Percentiles rank a stretch among this genome's conserved stretches.
Evolutionary conservation across 2,113 vertebrate genomes (phyloP).

Genomic region (Syrmaticus mikado): DNA sequence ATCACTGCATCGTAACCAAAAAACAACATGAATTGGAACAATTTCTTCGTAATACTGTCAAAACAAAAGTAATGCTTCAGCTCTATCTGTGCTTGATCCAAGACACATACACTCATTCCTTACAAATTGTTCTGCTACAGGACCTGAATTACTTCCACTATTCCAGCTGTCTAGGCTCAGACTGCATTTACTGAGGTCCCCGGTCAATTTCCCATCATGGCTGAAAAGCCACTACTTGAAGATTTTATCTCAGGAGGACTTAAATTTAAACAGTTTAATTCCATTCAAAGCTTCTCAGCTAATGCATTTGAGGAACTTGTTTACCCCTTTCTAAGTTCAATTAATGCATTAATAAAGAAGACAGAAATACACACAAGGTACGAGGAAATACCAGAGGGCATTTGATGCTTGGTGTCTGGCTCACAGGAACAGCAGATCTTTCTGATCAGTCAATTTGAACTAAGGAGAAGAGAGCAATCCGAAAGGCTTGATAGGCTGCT

Average conservation of each 20-base stretch:
- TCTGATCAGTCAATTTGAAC: accelerated
- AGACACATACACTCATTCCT: too few relatives aligned
- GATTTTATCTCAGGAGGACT: not conserved
- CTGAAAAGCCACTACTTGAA: not conserved
- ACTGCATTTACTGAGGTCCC: not conserved
- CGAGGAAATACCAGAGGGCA: too few relatives aligned
- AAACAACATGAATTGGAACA: not conserved
- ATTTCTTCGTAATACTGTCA: accelerated
- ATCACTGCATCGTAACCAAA: not conserved
- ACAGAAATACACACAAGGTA: too few relatives aligned
- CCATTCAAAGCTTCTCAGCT: not conserved
- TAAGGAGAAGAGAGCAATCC: not conserved
- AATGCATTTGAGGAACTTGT: not conserved
- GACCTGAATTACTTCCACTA: not conserved
- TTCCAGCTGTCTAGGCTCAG: not conserved
- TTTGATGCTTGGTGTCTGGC: accelerated
- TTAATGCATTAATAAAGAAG: not conserved
- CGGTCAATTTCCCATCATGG: not conserved
- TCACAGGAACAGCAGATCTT: accelerated
- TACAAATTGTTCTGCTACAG: accelerated
- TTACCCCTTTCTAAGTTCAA: not conserved
- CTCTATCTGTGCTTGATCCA: not conserved
- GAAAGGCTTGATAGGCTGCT: not conserved
- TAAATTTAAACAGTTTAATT: not conserved
- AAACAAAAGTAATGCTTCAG: accelerated